A percentile compares a stretch with the other conserved stretches of the same genome.
Conservation (phyloP, 2,113 vertebrate species). For the Colius striatus region DNA sequence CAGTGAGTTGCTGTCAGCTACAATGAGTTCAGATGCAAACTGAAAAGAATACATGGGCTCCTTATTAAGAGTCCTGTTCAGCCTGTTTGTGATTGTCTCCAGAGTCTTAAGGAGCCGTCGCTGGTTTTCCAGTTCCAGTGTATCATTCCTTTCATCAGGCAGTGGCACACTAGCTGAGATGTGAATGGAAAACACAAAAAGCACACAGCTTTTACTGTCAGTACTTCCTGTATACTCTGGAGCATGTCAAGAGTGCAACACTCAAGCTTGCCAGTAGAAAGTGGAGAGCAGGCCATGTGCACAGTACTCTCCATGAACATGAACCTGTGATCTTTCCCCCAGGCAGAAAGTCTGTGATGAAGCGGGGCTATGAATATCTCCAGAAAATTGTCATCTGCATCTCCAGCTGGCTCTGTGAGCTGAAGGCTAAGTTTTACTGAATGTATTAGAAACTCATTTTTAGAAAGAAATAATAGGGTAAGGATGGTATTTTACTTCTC, state of each 20-base stretch:
- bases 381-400: not conserved
- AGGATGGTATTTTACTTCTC: not conserved
- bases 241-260: not conserved
- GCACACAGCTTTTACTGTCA: conserved; percentile 4
- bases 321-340: not conserved
- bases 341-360: not conserved
- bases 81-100: conserved; percentile 90
- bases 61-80: conserved; percentile 89
- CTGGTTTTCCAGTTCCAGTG: conserved; percentile 91
- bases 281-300: not conserved
- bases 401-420: not conserved
- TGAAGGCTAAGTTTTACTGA: not conserved
- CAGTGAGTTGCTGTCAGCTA: conserved; percentile 91
- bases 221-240: not conserved
- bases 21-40: conserved; percentile 89
- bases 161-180: conserved; percentile 94
- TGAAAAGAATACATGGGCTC: conserved; percentile 91
- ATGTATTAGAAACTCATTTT: not conserved
- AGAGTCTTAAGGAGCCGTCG: conserved; percentile 88
- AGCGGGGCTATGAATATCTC: not conserved
- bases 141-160: conserved; percentile 92
- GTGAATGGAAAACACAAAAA: conserved; percentile 69
- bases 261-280: not conserved
- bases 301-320: not conserved
- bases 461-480: not conserved